Evolutionary conservation across 2,797 vertebrate genomes (phyloP).

Genomic region (Notamacropus eugenii): DNA sequence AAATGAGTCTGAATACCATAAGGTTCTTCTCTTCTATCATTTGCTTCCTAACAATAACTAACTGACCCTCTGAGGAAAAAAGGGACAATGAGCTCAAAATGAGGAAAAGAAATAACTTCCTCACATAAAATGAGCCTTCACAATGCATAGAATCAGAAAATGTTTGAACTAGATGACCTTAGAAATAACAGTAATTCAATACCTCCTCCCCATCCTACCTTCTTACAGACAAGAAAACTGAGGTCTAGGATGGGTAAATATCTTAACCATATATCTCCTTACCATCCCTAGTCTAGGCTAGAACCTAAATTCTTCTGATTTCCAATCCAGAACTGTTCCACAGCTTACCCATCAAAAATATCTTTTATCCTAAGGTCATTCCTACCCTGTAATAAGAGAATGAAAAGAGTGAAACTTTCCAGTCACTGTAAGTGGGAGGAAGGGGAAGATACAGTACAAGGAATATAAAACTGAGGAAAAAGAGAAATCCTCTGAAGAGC

Average conservation of each 20-base stretch:
- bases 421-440: background rate
- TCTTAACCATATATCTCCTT: background rate
- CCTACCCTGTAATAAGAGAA: conserved; percentile 16
- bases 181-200: background rate
- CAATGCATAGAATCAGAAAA: background rate
- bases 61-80: background rate
- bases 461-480: conserved; percentile 2
- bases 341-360: background rate
- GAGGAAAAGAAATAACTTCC: background rate
- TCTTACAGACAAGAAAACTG: background rate
- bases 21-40: background rate
- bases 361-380: background rate
- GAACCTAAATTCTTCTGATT: background rate
- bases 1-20: background rate
- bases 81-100: background rate
- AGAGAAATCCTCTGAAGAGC: background rate
- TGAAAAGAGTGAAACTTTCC: conserved; percentile 25
- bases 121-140: background rate
- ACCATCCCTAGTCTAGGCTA: background rate
- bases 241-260: background rate
- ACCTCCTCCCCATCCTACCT: background rate
- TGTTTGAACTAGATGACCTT: background rate
- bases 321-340: background rate
- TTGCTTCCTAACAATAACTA: background rate
- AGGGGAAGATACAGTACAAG: background rate